Evolutionary conservation across 64 coral and sea anemone species (phyloP).

Genomic region (Trachythela sp.): DNA sequence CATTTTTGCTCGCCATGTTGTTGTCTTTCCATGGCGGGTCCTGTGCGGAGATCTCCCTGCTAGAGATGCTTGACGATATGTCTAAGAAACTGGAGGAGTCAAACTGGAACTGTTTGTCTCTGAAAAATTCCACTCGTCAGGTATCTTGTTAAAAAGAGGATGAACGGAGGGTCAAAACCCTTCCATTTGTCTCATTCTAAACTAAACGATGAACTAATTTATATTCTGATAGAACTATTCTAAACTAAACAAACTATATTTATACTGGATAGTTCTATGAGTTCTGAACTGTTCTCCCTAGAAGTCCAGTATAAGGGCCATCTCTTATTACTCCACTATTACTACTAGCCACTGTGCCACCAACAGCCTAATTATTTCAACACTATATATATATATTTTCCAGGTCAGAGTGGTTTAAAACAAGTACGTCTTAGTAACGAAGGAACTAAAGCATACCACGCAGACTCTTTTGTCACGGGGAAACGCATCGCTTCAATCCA

Average conservation of each 20-base stretch:
- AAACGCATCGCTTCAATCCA: constrained; percentile 11
- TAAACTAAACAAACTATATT: too few species aligned
- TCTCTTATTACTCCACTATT: too few species aligned
- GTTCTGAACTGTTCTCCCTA: too few species aligned
- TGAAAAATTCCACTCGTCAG: not conserved
- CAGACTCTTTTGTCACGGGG: not conserved
- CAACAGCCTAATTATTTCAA: too few species aligned
- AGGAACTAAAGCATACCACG: constrained; percentile 32
- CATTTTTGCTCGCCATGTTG: not conserved
- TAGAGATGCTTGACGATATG: not conserved
- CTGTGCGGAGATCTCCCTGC: not conserved
- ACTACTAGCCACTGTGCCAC: too few species aligned
- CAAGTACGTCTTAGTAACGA: not conserved
- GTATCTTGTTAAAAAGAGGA: not conserved
- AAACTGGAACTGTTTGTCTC: not conserved
- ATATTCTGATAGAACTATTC: too few species aligned
- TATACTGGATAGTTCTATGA: too few species aligned
- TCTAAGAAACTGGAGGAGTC: not conserved
- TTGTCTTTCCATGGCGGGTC: not conserved
- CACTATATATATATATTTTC: too few species aligned
- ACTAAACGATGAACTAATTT: too few species aligned
- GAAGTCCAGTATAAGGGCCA: too few species aligned
- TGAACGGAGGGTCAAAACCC: too few species aligned
- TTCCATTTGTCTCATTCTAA: too few species aligned
- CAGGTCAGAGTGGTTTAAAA: constrained; percentile 22